Conservation (phyloP, 1,140 invertebrate species). For the Odontomachus brunneus region DNA sequence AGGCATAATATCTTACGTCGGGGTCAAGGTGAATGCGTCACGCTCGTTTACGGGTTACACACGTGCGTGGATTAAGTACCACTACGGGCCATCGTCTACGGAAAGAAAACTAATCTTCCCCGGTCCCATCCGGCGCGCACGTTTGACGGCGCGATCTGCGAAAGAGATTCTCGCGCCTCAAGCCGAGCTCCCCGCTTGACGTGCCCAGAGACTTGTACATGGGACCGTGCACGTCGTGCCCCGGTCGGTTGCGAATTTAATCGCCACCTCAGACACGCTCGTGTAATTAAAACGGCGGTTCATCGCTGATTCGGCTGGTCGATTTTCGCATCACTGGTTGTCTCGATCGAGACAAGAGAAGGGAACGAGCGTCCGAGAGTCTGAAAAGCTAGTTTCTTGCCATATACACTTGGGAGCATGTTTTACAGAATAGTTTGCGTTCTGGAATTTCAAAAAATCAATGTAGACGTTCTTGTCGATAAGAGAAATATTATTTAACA, state of each 20-base stretch:
- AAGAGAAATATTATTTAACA: too few species aligned
- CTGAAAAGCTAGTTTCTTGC: too few species aligned
- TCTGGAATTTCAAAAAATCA: too few species aligned
- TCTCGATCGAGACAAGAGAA: too few species aligned
- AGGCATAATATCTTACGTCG: constrained; percentile 76
- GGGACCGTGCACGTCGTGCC: not conserved
- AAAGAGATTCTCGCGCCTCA: constrained; percentile 50
- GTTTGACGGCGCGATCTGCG: constrained; percentile 42
- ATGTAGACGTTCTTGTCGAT: too few species aligned
- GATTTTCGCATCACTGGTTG: too few species aligned
- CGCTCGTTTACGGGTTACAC: constrained; percentile 73
- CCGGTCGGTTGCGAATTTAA: constrained; percentile 12
- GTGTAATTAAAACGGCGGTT: not conserved
- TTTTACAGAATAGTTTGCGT: too few species aligned
- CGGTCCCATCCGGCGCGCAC: constrained; percentile 20
- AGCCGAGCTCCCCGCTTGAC: constrained; percentile 23
- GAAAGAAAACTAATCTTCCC: constrained; percentile 70
- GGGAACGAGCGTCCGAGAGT: too few species aligned
- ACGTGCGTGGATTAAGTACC: constrained; percentile 74
- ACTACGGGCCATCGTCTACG: constrained; percentile 62
- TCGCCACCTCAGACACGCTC: not conserved
- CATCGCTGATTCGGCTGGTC: too few species aligned
- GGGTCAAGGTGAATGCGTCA: constrained; percentile 76
- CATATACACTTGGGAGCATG: too few species aligned
- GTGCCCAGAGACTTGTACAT: constrained; percentile 8